These are phyloP conservation scores for Chiroxiphia lanceolata DNA, from an alignment of 2,797 vertebrate species.

Conservation along the genomic window DNA sequence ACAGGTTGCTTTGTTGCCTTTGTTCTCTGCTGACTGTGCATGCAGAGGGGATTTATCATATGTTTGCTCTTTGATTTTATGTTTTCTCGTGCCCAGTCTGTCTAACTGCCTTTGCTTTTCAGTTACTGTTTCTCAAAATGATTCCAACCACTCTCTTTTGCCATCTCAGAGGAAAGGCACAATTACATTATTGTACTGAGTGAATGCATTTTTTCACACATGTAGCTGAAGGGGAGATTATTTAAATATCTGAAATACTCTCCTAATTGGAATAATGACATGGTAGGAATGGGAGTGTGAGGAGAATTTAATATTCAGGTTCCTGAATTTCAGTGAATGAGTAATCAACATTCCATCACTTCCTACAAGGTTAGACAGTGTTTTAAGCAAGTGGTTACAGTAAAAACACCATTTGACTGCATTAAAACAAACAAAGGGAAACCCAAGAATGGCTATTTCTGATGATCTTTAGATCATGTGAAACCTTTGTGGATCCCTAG, in stretches of 20 bases:
- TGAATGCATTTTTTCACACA: slow-evolving; percentile 31
- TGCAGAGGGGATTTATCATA: background rate
- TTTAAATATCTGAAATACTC: slow-evolving; percentile 19
- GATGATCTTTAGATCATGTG: background rate
- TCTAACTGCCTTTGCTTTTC: background rate
- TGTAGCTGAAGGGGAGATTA: slow-evolving; percentile 22
- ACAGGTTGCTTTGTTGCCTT: background rate
- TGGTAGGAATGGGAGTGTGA: background rate
- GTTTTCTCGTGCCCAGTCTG: background rate
- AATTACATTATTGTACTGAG: slow-evolving; percentile 26
- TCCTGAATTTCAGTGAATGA: slow-evolving; percentile 27
- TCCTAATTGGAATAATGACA: slow-evolving; percentile 4
- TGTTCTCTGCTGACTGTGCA: background rate
- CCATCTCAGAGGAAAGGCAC: slow-evolving; percentile 14
- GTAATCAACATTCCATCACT: slow-evolving; percentile 10
- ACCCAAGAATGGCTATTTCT: background rate
- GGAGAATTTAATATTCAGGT: slow-evolving; percentile 2
- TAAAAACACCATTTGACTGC: background rate
- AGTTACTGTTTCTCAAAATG: background rate
- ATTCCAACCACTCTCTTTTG: background rate
- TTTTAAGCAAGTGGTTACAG: background rate
- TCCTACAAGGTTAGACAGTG: background rate
- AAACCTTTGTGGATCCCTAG: background rate
- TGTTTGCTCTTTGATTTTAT: background rate
- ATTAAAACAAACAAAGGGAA: background rate